Evolutionary conservation across 2,888 invertebrate genomes (phyloP).

Genomic region (Tachina fera): DNA sequence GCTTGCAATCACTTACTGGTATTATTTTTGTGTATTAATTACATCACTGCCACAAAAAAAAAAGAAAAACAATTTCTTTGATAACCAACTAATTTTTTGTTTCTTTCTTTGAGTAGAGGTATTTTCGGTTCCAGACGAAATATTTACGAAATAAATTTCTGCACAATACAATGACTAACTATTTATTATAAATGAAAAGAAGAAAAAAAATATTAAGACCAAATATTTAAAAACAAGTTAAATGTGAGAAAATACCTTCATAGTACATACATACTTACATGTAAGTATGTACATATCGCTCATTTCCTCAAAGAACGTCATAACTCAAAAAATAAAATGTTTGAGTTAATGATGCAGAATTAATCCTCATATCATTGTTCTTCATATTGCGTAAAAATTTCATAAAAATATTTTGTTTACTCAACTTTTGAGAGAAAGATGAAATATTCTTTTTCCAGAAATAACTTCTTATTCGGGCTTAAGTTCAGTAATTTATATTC

Average conservation of each 20-base stretch:
- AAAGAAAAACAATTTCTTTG: slow-evolving; percentile 2
- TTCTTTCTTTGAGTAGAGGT: not conserved
- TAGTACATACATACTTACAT: too few relatives aligned
- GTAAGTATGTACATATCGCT: too few relatives aligned
- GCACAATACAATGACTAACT: slow-evolving; percentile 10
- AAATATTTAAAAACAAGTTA: slow-evolving; percentile 8
- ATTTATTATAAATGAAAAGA: not conserved
- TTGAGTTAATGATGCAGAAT: too few relatives aligned
- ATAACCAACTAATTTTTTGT: slow-evolving; percentile 11
- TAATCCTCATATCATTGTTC: too few relatives aligned
- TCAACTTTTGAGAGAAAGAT: too few relatives aligned
- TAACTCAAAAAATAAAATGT: too few relatives aligned
- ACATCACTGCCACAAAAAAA: slow-evolving; percentile 44
- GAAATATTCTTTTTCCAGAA: too few relatives aligned
- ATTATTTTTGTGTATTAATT: slow-evolving; percentile 47
- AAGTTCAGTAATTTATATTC: too few relatives aligned
- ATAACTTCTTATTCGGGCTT: too few relatives aligned
- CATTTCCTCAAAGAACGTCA: too few relatives aligned
- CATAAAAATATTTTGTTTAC: too few relatives aligned
- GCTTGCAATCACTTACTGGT: slow-evolving; percentile 24
- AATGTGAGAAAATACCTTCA: not conserved
- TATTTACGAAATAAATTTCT: slow-evolving; percentile 23
- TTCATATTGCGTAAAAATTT: too few relatives aligned
- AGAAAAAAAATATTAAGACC: not conserved
- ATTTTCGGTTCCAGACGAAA: slow-evolving; percentile 38